Evolutionary conservation across 35 echinoderm and acorn worm genomes (phyloP).

Genomic region (Chiridota heheva): DNA sequence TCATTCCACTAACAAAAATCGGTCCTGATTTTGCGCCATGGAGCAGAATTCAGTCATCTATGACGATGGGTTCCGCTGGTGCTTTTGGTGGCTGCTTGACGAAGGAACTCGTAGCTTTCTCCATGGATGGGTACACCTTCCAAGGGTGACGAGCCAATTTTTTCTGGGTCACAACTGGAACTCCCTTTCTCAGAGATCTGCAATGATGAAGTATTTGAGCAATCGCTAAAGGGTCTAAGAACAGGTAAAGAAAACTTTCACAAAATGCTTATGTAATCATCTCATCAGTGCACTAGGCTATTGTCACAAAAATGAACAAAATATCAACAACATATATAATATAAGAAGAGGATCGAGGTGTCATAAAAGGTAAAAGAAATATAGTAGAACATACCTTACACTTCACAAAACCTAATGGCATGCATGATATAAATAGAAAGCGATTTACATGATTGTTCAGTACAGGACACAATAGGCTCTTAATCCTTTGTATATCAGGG

Average conservation of each 20-base stretch:
- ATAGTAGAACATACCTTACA: no score
- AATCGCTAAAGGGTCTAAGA: not conserved
- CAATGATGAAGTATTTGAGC: constrained; percentile 8
- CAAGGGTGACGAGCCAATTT: constrained; percentile 85
- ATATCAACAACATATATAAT: not conserved
- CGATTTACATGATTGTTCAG: no score
- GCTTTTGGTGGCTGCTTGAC: not conserved
- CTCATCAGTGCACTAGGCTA: not conserved
- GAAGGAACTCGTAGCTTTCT: not conserved
- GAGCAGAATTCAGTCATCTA: no score
- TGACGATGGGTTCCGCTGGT: constrained; percentile 59
- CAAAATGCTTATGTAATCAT: not conserved
- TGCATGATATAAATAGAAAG: no score
- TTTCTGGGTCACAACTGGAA: constrained; percentile 68
- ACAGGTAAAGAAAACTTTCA: not conserved
- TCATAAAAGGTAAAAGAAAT: not conserved
- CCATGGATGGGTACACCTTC: constrained; percentile 48
- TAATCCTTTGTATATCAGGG: no score
- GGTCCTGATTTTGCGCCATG: no score
- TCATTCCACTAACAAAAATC: no score
- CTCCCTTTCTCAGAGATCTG: constrained; percentile 79
- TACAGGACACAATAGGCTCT: no score
- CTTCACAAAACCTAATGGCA: no score
- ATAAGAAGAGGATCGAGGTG: not conserved
- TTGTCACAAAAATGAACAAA: not conserved